These are phyloP conservation scores for Petroica traversi DNA, from an alignment of 2,113 vertebrate species.

Conservation along the genomic window DNA sequence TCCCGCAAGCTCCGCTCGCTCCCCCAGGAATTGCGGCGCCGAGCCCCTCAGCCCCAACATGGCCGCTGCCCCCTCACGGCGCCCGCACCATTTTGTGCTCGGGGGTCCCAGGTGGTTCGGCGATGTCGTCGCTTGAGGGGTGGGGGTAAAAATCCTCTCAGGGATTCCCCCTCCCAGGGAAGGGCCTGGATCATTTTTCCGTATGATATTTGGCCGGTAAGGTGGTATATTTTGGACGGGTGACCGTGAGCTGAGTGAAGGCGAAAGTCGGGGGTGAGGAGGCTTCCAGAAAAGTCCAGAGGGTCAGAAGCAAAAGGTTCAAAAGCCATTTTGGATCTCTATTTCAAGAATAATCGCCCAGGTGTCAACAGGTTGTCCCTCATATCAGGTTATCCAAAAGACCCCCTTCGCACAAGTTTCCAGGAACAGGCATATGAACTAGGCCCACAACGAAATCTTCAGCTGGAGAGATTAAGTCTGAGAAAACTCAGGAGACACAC, in stretches of 20 bases:
- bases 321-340: background rate
- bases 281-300: background rate
- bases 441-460: background rate
- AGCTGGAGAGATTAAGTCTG: background rate
- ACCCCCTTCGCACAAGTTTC: background rate
- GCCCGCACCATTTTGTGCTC: rapidly evolving
- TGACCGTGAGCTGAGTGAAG: rapidly evolving
- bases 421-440: background rate
- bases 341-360: background rate
- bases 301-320: background rate
- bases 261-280: background rate
- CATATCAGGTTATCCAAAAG: background rate
- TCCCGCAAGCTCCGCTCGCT: rapidly evolving
- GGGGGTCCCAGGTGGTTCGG: rapidly evolving
- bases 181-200: rapidly evolving
- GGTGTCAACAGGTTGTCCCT: rapidly evolving
- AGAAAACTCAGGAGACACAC: background rate
- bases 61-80: background rate
- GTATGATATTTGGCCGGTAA: rapidly evolving
- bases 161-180: too few relatives aligned
- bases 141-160: background rate
- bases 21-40: rapidly evolving
- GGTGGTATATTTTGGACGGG: rapidly evolving
- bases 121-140: rapidly evolving
- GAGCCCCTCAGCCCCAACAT: background rate